phyloP scores from a whole-genome alignment of 2,797 vertebrate species.

The Eleutherodactylus coqui region DNA sequence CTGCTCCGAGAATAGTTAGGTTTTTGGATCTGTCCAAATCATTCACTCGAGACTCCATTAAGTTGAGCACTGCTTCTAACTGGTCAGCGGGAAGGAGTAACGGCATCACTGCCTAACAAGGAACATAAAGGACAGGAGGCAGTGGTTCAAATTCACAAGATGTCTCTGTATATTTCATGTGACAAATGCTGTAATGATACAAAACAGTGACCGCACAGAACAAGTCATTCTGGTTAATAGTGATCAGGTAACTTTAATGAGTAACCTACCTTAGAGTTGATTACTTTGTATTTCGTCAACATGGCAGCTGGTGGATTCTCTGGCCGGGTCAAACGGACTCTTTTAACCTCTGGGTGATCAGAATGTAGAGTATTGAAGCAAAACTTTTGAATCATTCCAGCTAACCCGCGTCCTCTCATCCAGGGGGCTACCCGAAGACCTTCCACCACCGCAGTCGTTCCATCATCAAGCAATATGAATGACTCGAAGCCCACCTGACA shows the following conservation, averaged over 20 bases:
- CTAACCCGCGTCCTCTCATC: conserved; percentile 80
- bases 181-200: too few relatives aligned
- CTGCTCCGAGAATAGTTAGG: not conserved
- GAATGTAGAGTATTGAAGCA: conserved; percentile 75
- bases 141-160: not conserved
- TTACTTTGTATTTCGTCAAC: too few relatives aligned
- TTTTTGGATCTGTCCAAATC: not conserved
- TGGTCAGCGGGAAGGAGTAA: not conserved
- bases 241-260: too few relatives aligned
- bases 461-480: conserved; percentile 76
- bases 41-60: conserved; percentile 8
- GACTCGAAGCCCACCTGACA: conserved; percentile 82
- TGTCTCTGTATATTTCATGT: too few relatives aligned
- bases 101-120: conserved; percentile 14
- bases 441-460: conserved; percentile 81
- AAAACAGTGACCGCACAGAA: not conserved
- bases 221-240: not conserved
- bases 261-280: conserved; percentile 64
- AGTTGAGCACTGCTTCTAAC: not conserved
- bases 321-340: conserved; percentile 77
- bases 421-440: conserved; percentile 81
- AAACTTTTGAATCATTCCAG: conserved; percentile 77
- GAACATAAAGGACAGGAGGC: not conserved
- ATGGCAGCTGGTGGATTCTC: conserved; percentile 78
- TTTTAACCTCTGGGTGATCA: conserved; percentile 77